Evolutionary conservation across 2,888 invertebrate species (phyloP), one percentile per base, ranked within the genome.

Genomic region (Kryphioiulus occultus): DNA sequence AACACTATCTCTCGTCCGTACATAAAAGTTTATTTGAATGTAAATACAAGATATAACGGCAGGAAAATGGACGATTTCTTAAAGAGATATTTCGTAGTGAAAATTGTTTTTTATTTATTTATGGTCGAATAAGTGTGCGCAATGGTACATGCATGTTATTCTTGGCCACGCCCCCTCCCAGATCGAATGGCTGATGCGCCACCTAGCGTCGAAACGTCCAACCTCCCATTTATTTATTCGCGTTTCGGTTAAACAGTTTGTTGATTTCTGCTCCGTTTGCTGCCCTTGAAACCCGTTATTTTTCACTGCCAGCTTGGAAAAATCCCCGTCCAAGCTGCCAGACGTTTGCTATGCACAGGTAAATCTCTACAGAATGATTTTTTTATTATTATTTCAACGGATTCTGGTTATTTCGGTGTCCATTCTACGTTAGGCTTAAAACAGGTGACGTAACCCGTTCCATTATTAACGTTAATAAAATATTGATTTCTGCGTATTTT

Each of bases 321-420:
- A 68, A 68, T 68, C 68, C 68, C 68, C 68, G 68, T 68, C 68
- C 68, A 68, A 68, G 68, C 68, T 68, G 68, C 68, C 68, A 68
- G 26, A 68, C 26, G 68, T 68, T 68, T 68, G n/a, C 68, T 26
- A 68, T 26, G 26, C 26, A 26, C 78, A 78, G 78, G 78, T 78
- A 78, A 78, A 78, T 30, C 4, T 78, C 30, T 30, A 78, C 12
- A 12, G 30, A 78, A 2, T 78, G 30, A 17, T 78, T 78, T 44
- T 12, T 78, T 68, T 78, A 26, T 32, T 78, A 30, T 32, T 78
- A 17, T 30, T 30, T 78, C 26, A 9, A 30, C 30, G 22, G 78
- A 68, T 68, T 68, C 22, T 9, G 78, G 2, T 15, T 12, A 12
- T 78, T 78, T 12, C 17, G 30, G 30, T 78, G 17, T 78, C 44